phyloP scores from a whole-genome alignment of 2,797 vertebrate species.

The Emys orbicularis region DNA sequence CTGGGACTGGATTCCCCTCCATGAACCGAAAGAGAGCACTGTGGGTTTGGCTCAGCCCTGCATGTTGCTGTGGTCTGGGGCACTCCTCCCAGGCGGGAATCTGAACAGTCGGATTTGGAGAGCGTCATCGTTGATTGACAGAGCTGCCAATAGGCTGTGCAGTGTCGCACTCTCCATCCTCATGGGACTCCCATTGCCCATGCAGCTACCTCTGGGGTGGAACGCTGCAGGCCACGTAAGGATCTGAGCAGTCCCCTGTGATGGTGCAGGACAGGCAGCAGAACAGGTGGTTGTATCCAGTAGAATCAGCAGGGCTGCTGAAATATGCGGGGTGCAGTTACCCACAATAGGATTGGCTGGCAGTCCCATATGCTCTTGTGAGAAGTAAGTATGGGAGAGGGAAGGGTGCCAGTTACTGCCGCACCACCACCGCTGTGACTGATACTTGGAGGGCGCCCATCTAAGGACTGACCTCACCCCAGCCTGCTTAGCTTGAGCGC shows the following conservation, averaged over 20 bases:
- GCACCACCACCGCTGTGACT: too few species aligned
- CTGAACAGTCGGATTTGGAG: too few species aligned
- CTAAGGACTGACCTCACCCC: too few species aligned
- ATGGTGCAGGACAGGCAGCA: not conserved
- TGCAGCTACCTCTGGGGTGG: not conserved
- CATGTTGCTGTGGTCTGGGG: not conserved
- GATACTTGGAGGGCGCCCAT: not conserved
- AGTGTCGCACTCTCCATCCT: too few species aligned
- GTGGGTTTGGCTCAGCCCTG: too few species aligned
- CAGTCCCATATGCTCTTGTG: not conserved
- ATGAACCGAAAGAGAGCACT: too few species aligned
- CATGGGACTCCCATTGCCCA: not conserved
- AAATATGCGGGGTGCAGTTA: not conserved
- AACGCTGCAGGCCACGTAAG: not conserved
- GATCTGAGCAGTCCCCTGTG: not conserved
- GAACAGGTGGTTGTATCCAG: not conserved
- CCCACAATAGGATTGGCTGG: not conserved
- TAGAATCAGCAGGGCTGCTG: not conserved
- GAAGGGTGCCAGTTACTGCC: too few species aligned
- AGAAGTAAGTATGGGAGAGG: not conserved
- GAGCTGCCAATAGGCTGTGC: not conserved
- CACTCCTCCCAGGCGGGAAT: not conserved
- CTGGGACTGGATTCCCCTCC: not conserved
- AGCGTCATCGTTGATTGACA: not conserved
- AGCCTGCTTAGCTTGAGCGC: not conserved